Evolutionary conservation across 2,888 invertebrate species (phyloP).

Genomic region (Mythimna ferrago): DNA sequence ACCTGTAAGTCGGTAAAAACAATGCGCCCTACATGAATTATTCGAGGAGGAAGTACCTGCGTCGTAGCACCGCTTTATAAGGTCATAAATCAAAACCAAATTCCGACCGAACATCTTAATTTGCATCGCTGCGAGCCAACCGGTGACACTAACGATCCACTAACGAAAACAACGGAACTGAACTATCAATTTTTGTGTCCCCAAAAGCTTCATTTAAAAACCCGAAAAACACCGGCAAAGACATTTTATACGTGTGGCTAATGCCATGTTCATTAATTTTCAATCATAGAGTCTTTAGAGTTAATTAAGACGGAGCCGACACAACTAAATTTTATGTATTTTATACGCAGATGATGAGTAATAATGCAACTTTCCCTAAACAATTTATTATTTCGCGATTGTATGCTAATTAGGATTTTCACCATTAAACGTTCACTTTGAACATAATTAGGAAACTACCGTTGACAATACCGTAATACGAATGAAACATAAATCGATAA

Average conservation of each 20-base stretch:
- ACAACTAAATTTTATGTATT: slow-evolving; percentile 53
- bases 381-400: slow-evolving; percentile 71
- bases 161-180: slow-evolving; percentile 85
- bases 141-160: slow-evolving; percentile 85
- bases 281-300: slow-evolving; percentile 68
- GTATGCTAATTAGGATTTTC: slow-evolving; percentile 72
- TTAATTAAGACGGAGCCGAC: slow-evolving; percentile 55
- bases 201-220: slow-evolving; percentile 81
- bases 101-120: slow-evolving; percentile 85
- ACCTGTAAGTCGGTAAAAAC: slow-evolving; percentile 61
- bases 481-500: slow-evolving; percentile 78
- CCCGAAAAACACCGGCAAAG: slow-evolving; percentile 70
- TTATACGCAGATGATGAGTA: slow-evolving; percentile 53
- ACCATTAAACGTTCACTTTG: slow-evolving; percentile 66
- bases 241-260: slow-evolving; percentile 75
- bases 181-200: slow-evolving; percentile 86
- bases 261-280: slow-evolving; percentile 73
- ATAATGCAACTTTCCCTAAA: slow-evolving; percentile 62
- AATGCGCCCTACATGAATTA: slow-evolving; percentile 69
- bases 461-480: slow-evolving; percentile 75
- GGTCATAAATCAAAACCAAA: slow-evolving; percentile 83
- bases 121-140: slow-evolving; percentile 84
- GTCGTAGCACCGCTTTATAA: slow-evolving; percentile 75
- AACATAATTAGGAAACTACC: slow-evolving; percentile 68
- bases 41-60: slow-evolving; percentile 66